Evolutionary conservation across 2,113 vertebrate genomes (phyloP).

Genomic region (Recurvirostra avosetta): DNA sequence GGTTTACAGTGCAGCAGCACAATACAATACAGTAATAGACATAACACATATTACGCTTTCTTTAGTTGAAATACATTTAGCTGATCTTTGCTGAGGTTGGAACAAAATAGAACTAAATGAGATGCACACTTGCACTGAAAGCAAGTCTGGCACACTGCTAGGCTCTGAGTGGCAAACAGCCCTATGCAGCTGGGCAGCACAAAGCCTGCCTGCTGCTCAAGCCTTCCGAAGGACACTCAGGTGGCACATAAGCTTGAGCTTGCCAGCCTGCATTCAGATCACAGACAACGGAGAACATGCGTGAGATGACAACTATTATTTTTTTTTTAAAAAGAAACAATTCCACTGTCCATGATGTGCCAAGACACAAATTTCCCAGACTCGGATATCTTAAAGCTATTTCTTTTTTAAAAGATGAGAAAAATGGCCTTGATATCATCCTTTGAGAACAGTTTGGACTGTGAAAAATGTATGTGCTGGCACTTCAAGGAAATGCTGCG

Average conservation of each 20-base stretch:
- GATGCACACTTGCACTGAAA: not conserved
- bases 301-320: not conserved
- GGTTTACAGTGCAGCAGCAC: not conserved
- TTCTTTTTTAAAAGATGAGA: not conserved
- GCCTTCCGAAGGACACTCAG: not conserved
- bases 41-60: not conserved
- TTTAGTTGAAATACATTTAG: not conserved
- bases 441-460: not conserved
- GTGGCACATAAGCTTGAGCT: not conserved
- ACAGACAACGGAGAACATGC: not conserved
- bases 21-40: not conserved
- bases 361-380: not conserved
- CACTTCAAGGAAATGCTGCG: not conserved
- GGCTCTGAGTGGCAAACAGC: not conserved
- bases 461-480: not conserved
- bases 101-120: not conserved
- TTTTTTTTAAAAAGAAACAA: not conserved
- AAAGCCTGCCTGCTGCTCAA: no score
- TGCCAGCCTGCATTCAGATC: not conserved
- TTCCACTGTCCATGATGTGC: not conserved
- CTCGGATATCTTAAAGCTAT: not conserved
- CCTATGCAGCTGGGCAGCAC: not conserved
- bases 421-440: not conserved
- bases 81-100: not conserved
- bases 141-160: not conserved